Percentiles rank a stretch among this genome's conserved stretches.
Conservation (phyloP, 1,140 invertebrate species). For the Sycophaga agraensis region DNA sequence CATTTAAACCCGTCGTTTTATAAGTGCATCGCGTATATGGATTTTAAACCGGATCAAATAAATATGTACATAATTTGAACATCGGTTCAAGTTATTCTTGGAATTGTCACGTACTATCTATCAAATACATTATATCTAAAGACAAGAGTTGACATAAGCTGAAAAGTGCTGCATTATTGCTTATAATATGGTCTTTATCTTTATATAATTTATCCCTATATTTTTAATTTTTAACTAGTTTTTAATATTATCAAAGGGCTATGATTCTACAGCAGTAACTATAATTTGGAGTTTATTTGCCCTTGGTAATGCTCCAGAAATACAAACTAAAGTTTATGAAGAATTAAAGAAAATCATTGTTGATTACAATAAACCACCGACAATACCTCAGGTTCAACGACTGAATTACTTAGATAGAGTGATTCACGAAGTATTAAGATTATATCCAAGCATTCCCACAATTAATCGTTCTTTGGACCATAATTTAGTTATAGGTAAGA, state of each 20-base stretch:
- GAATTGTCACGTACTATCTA: no score
- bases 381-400: slow-evolving; percentile 54
- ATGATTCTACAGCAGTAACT: slow-evolving; percentile 67
- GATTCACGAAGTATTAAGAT: slow-evolving; percentile 64
- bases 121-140: no score
- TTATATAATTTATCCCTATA: neutral
- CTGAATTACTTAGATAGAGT: slow-evolving; percentile 67
- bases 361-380: slow-evolving; percentile 39
- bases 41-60: no score
- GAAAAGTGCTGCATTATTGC: no score
- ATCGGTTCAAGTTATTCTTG: no score
- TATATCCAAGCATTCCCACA: slow-evolving; percentile 68
- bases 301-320: slow-evolving; percentile 59
- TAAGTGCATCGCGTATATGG: no score
- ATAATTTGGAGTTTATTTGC: slow-evolving; percentile 57
- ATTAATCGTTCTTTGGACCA: slow-evolving; percentile 58
- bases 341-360: slow-evolving; percentile 65
- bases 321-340: slow-evolving; percentile 65
- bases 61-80: no score
- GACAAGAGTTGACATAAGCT: no score
- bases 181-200: neutral
- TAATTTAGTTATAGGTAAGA: slow-evolving; percentile 61
- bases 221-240: no score
- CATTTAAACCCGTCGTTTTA: no score
- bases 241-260: slow-evolving; percentile 57